phyloP scores from a whole-genome alignment of 2,888 invertebrate species.

The Euzophera pinguis region DNA sequence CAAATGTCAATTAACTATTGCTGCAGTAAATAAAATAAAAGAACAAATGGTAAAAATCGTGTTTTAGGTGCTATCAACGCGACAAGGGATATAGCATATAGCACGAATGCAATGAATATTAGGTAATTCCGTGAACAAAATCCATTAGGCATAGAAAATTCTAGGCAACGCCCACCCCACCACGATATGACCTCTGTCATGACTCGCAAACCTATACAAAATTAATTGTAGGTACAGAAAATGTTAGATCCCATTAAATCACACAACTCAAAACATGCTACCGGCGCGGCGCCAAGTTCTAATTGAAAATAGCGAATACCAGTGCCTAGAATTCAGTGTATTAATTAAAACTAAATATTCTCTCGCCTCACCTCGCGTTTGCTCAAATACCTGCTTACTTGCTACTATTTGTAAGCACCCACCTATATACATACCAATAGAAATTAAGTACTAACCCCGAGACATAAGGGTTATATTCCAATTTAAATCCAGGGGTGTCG shows the following conservation, averaged over 20 bases:
- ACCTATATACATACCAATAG: slow-evolving; percentile 43
- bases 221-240: slow-evolving; percentile 50
- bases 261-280: slow-evolving; percentile 69
- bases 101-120: no score
- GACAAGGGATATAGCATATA: no score
- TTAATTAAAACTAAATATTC: slow-evolving; percentile 76
- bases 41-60: no score
- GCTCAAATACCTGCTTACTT: slow-evolving; percentile 57
- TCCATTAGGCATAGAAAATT: no score
- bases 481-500: slow-evolving; percentile 30
- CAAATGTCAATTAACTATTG: no score
- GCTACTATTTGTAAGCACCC: slow-evolving; percentile 46
- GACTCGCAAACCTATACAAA: slow-evolving; percentile 41
- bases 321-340: slow-evolving; percentile 60
- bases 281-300: slow-evolving; percentile 38
- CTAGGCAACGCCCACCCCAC: slow-evolving; percentile 7
- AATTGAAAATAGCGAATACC: slow-evolving; percentile 70
- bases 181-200: slow-evolving; percentile 35
- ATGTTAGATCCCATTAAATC: slow-evolving; percentile 61
- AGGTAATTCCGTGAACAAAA: no score
- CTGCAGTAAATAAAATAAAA: no score
- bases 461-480: slow-evolving; percentile 62
- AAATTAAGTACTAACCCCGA: slow-evolving; percentile 58
- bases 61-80: no score
- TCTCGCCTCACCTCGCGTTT: slow-evolving; percentile 64